Base-by-base conservation (phyloP, 2,797 vertebrate species). In the Sebastes reedi region DNA sequence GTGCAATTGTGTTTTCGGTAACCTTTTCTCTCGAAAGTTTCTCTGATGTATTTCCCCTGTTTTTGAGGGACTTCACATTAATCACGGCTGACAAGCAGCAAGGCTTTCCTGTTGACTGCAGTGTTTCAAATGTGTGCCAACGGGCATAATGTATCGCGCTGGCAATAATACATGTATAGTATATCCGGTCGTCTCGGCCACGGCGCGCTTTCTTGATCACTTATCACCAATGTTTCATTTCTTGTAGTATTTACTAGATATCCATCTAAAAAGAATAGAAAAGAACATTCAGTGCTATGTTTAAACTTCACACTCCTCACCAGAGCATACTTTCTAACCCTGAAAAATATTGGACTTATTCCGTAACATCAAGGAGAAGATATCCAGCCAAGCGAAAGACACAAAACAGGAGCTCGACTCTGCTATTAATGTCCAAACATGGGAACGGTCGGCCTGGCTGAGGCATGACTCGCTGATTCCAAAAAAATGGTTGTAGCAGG, bases 21-120 rank as follows among this genome's bases (percentile, higher is more conserved):
- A 91, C 85, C 88, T 90, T 93, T 73, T 87, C 80, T 77, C 64
- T 75, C 60, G 22, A 80, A 91, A 87, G 72, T 89, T 91, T 82
- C 85, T 80, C 74, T 85, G 84, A 88, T 90, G 86, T 75, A 92
- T 91, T 91, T 88, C 82, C 75, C 32, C 75, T 83, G 79, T 90
- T 89, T 91, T 84, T 82, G 83, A 90, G 84, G 80, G 87, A 87
- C 84, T 87, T 87, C 78, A 76, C 90, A 92, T 94, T 92, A 89
- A 93, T 94, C 93, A 91, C 9, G 59, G 81, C 24, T 88, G 90
- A 91, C 92, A 93, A 83, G 85, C 82, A 84, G 84, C 75, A 77
- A 52, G 83, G 79, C 77, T 83, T 86, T 91, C 80, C 77, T 80
- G 81, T 88, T 88, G 89, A 91, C 81, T 36, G 56, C 80, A 71